These are phyloP conservation scores for Centruroides sculpturatus DNA, from an alignment of 1,140 invertebrate genomes.

Conservation along the genomic window DNA sequence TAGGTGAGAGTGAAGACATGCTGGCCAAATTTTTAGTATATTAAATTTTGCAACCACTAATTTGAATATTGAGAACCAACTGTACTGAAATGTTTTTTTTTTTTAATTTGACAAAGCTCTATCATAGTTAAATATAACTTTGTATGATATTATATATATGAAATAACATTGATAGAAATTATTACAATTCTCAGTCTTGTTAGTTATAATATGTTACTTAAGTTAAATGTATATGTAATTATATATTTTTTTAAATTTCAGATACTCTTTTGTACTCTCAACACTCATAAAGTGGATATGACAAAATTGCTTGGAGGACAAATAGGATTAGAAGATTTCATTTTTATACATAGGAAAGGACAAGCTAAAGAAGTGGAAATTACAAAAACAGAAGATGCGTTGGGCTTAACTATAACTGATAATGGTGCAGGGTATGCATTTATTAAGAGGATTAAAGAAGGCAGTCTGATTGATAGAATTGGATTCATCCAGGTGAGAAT, in stretches of 20 bases:
- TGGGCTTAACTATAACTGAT: constrained; percentile 95
- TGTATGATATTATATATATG: no score
- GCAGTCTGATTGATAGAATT: constrained; percentile 70
- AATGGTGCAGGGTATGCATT: constrained; percentile 94
- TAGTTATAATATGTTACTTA: no score
- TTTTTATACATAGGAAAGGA: constrained; percentile 93
- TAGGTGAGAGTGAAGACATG: no score
- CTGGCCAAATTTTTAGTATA: no score
- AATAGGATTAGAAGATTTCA: constrained; percentile 94
- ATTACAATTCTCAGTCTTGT: no score
- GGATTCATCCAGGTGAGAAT: constrained; percentile 57
- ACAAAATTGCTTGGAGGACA: constrained; percentile 79
- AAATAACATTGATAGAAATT: no score
- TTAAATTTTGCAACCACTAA: no score
- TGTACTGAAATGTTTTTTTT: no score
- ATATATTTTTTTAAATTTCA: constrained; percentile 32
- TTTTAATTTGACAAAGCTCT: no score
- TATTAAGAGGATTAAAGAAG: constrained; percentile 92
- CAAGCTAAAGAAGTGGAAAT: constrained; percentile 89
- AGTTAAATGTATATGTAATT: no score
- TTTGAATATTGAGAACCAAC: no score
- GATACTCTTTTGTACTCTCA: constrained; percentile 95
- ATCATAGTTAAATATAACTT: no score
- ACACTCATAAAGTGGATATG: constrained; percentile 96
- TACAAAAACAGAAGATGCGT: constrained; percentile 75